Conservation (phyloP, 2,797 vertebrate species). For the Ptychobarbus kaznakovi region DNA sequence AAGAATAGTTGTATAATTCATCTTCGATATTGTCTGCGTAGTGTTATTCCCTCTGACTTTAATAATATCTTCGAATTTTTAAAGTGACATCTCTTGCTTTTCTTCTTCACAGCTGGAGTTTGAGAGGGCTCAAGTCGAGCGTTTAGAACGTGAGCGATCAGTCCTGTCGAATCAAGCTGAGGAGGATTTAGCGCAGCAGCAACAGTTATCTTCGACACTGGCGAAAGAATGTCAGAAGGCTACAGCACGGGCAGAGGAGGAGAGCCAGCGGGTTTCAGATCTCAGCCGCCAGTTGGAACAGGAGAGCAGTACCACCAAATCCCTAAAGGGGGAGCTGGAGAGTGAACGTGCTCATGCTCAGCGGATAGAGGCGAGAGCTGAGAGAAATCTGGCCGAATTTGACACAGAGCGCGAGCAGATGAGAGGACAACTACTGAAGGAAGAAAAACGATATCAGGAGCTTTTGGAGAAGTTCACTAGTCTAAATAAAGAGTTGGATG, state of each 20-base stretch:
- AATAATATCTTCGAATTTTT: neutral
- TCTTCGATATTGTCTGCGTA: neutral
- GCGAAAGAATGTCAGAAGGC: slow-evolving; percentile 92
- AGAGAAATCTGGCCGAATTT: slow-evolving; percentile 88
- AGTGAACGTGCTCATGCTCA: slow-evolving; percentile 79
- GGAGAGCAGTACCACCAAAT: slow-evolving; percentile 80
- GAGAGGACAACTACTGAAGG: slow-evolving; percentile 83
- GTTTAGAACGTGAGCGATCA: slow-evolving; percentile 88
- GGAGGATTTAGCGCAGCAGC: slow-evolving; percentile 89
- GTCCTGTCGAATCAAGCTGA: slow-evolving; percentile 85
- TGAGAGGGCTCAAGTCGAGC: slow-evolving; percentile 81
- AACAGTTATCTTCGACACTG: slow-evolving; percentile 89
- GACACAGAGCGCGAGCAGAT: slow-evolving; percentile 88
- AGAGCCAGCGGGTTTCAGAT: slow-evolving; percentile 85
- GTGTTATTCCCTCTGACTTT: neutral
- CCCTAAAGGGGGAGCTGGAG: slow-evolving; percentile 82
- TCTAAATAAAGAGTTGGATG: slow-evolving; percentile 77
- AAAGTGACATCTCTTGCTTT: neutral
- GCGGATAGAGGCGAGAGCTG: slow-evolving; percentile 86
- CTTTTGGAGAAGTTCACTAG: slow-evolving; percentile 85
- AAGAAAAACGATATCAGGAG: slow-evolving; percentile 86
- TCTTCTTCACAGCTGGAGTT: slow-evolving; percentile 71
- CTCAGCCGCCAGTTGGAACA: slow-evolving; percentile 84
- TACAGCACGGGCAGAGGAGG: slow-evolving; percentile 87
- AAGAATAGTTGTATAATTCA: neutral